Conservation (phyloP, 2,888 invertebrate species). For the Drosophila recens region DNA sequence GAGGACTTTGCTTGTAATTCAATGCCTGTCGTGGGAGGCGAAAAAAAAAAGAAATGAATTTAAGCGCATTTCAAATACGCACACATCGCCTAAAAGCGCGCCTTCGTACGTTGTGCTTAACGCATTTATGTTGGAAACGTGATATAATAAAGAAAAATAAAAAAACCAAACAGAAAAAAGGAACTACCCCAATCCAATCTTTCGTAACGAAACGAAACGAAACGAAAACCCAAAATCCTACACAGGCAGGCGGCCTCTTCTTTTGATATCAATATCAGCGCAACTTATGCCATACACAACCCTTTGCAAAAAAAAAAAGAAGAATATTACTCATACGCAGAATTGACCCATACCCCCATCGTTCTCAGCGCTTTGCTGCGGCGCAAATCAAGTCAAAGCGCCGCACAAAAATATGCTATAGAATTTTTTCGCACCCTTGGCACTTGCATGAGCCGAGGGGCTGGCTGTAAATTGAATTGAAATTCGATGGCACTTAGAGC, state of each 20-base stretch:
- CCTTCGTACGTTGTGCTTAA: slow-evolving; percentile 67
- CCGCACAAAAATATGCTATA: slow-evolving; percentile 67
- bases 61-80: slow-evolving; percentile 76
- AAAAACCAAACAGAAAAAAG: slow-evolving; percentile 21
- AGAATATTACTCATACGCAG: slow-evolving; percentile 75
- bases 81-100: slow-evolving; percentile 61
- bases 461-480: slow-evolving; percentile 77
- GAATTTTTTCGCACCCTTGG: slow-evolving; percentile 71
- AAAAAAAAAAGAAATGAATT: slow-evolving; percentile 64
- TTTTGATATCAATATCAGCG: slow-evolving; percentile 73
- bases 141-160: slow-evolving; percentile 77
- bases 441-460: slow-evolving; percentile 48
- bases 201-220: slow-evolving; percentile 26
- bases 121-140: slow-evolving; percentile 80
- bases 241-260: slow-evolving; percentile 34
- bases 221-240: slow-evolving; percentile 55
- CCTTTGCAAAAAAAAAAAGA: slow-evolving; percentile 44
- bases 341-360: slow-evolving; percentile 31
- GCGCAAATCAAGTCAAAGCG: slow-evolving; percentile 63
- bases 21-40: slow-evolving; percentile 56
- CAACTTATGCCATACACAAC: slow-evolving; percentile 54
- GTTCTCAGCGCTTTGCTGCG: slow-evolving; percentile 5
- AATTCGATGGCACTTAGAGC: slow-evolving; percentile 81
- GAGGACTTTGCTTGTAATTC: slow-evolving; percentile 64
- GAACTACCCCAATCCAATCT: slow-evolving; percentile 34